Base-by-base conservation (phyloP, 2,888 invertebrate species). In the Halictus quadricinctus region DNA sequence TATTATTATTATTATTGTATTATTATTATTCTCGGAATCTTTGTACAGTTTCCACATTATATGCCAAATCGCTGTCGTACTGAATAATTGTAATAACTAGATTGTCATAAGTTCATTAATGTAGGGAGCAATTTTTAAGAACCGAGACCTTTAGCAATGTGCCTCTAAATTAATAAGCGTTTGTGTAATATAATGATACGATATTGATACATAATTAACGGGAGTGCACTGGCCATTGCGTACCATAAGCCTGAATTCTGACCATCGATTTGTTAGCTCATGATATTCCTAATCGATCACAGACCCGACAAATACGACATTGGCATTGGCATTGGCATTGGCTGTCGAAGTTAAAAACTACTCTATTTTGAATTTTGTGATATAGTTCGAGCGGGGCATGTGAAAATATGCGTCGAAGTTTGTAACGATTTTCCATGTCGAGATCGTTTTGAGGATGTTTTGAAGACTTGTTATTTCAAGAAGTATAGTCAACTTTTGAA, bases 161-260 rank as follows among this genome's bases (percentile, higher is more conserved):
- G 94, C 94, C 94, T 94, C 94, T 94, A 94, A 94, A 94, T 93
- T 93, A 90, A 93, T 94, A 94, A 94, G 94, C 92, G 91, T 94
- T 92, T 92, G 87, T 92, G 92, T 93, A 93, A 91, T 91, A 91
- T 93, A 91, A 91, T 89, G 87, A 91, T 92, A 91, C 86, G 87
- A 88, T 88, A 91, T 91, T 87, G 87, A 91, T 91, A 91, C 89
- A 86, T 90, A 88, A 90, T 90, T 88, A 90, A 91, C 76, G 91
- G 73, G 84, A 89, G 84, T 83, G 87, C 87, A 91, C 87, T 80
- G 88, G 90, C 84, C 89, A 86, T 88, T 91, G 91, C 88, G 87
- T 87, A 88, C 86, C 84, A 79, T 91, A 91, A 91, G 91, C 91
- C 91, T 92, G 91, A 91, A 91, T 91, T 91, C 92, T 91, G 89